Evolutionary conservation across 2,113 vertebrate species (phyloP), one percentile per base, ranked within the genome.

Genomic region (Dicaeum eximium): DNA sequence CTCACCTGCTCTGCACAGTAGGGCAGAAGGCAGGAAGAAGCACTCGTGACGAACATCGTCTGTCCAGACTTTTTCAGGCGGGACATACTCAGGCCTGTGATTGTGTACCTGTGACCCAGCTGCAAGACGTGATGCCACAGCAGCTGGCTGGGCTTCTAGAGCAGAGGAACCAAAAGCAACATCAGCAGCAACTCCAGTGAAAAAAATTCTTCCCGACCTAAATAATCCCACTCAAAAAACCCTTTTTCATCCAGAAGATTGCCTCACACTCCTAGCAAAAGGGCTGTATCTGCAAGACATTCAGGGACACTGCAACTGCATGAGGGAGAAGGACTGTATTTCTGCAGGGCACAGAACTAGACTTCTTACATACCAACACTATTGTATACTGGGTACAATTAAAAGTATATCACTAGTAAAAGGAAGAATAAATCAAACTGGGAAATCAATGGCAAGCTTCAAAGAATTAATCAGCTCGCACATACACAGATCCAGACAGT

Each of bases 41-140:
- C 80, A 6, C 97, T 91, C 21, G 97, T 98, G 90, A 97, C 97
- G 48, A 99, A 97, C 11, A 97, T 62, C 8, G 16, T 96, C 56
- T 97, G 98, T 74, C 97, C 96, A 72, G 93, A 97, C 66, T 97
- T 97, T 77, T 97, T 97, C 19, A 99, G 81, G 51, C 89, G 94
- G 81, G 98, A 98, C 83, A 97, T 84, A 25, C 96, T 97, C 85
- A 99, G 92, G 31, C 47, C 95, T 9, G 98, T 98, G 90, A 99
- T 53, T 79, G 97, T 97, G 95, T 99, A 98, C 5, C 40, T 62
- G 67, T 95, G 95, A 28, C 98, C 98, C 16, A 98, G 78, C 80
- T 81, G 86, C 80, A 99, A 70, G 86, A 94, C 93, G 80, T 64
- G 96, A 61, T 85, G 92, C 99, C 98, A 99, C 80, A 90, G 96